Percentiles rank a stretch among this genome's conserved stretches.
Evolutionary conservation across 2,888 invertebrate genomes (phyloP).

Genomic region (Epirrita christyi): DNA sequence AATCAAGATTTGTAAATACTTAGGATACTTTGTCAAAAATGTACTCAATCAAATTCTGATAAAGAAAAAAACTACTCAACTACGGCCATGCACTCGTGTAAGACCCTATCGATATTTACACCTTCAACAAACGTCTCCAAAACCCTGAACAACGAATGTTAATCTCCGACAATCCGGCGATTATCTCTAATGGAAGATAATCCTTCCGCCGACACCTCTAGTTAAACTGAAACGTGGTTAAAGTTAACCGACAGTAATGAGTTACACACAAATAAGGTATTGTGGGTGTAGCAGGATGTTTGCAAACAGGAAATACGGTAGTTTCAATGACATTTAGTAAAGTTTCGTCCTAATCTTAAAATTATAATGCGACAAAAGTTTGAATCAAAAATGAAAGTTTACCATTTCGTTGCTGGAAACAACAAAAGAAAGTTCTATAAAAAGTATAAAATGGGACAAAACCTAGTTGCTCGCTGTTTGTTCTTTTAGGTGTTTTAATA

Average conservation of each 20-base stretch:
- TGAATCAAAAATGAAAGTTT: too few relatives aligned
- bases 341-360: background rate
- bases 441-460: too few relatives aligned
- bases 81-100: too few relatives aligned
- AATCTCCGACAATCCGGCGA: conserved; percentile 15
- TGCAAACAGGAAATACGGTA: conserved; percentile 35
- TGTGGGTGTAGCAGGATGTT: conserved; percentile 29
- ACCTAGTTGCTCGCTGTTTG: too few relatives aligned
- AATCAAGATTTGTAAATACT: too few relatives aligned
- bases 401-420: background rate
- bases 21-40: too few relatives aligned
- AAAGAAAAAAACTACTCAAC: too few relatives aligned
- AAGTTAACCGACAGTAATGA: conserved; percentile 6
- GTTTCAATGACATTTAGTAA: background rate
- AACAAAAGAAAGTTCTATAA: too few relatives aligned
- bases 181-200: conserved; percentile 17
- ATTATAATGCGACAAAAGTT: too few relatives aligned
- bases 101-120: background rate
- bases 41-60: too few relatives aligned
- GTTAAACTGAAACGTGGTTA: conserved; percentile 1
- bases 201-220: conserved; percentile 23
- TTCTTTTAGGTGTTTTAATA: too few relatives aligned
- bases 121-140: background rate
- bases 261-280: conserved; percentile 1
- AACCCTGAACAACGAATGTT: conserved; percentile 6